phyloP scores from a whole-genome alignment of 2,888 invertebrate species.

The Hofmannophila pseudospretella region DNA sequence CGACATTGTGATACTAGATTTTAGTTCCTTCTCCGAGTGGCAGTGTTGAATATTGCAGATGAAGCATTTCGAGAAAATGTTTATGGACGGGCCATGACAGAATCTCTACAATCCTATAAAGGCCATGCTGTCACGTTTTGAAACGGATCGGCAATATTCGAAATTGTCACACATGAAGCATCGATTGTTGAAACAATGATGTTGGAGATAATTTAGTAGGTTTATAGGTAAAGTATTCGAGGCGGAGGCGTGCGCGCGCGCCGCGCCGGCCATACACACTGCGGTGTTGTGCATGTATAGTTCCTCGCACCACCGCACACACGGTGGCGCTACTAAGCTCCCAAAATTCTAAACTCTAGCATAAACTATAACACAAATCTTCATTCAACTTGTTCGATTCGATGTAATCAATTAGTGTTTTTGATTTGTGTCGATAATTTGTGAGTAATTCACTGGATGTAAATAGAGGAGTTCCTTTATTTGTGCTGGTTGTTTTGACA shows the following conservation, averaged over 20 bases:
- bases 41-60: conserved; percentile 46
- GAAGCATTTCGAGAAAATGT: conserved; percentile 24
- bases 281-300: conserved; percentile 75
- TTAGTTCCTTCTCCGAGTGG: conserved; percentile 71
- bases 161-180: conserved; percentile 40
- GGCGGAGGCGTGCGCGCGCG: conserved; percentile 50
- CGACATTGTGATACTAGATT: conserved; percentile 78
- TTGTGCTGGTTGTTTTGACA: conserved; percentile 69
- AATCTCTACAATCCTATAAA: conserved; percentile 50
- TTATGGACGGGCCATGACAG: conserved; percentile 23
- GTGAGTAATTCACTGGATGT: conserved; percentile 55
- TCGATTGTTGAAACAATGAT: conserved; percentile 61
- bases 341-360: conserved; percentile 75
- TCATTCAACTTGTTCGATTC: conserved; percentile 58
- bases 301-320: conserved; percentile 73
- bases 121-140: conserved; percentile 32
- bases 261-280: conserved; percentile 65
- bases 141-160: conserved; percentile 42
- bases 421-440: conserved; percentile 55
- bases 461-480: conserved; percentile 62
- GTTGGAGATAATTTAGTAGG: conserved; percentile 68
- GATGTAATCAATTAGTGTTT: conserved; percentile 56
- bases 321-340: conserved; percentile 71
- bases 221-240: conserved; percentile 70
- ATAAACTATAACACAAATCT: conserved; percentile 69